Percentiles rank a stretch among this genome's conserved stretches.
phyloP scores from a whole-genome alignment of 1,140 invertebrate species.

The Drosophila truncata region DNA sequence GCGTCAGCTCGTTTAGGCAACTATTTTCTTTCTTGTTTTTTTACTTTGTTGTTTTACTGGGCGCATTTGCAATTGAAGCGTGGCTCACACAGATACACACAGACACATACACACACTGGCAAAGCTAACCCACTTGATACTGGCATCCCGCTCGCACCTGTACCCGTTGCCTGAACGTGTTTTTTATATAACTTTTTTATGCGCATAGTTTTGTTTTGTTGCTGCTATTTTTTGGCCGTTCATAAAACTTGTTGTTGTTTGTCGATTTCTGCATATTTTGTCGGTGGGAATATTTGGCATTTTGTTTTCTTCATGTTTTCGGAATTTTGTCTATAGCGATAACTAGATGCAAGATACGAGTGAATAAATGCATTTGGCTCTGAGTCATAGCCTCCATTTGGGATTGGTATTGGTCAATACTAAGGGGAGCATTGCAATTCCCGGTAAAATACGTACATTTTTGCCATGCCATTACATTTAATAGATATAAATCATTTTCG shows the following conservation, averaged over 20 bases:
- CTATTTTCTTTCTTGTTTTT: slow-evolving; percentile 27
- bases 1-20: neutral
- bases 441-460: slow-evolving; percentile 1
- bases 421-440: slow-evolving; percentile 3
- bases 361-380: slow-evolving; percentile 41
- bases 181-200: slow-evolving; percentile 81
- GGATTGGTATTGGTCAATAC: slow-evolving; percentile 18
- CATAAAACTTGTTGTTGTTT: slow-evolving; percentile 48
- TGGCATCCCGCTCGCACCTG: slow-evolving; percentile 29
- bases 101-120: neutral
- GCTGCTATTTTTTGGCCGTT: slow-evolving; percentile 39
- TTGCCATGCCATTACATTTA: slow-evolving; percentile 12
- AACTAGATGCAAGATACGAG: slow-evolving; percentile 44
- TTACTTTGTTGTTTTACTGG: slow-evolving; percentile 61
- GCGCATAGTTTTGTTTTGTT: slow-evolving; percentile 68
- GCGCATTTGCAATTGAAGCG: slow-evolving; percentile 80
- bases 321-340: slow-evolving; percentile 65
- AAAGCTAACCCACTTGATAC: slow-evolving; percentile 35
- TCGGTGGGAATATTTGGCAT: slow-evolving; percentile 75
- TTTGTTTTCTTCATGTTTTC: slow-evolving; percentile 50
- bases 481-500: slow-evolving; percentile 32
- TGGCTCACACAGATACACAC: slow-evolving; percentile 70
- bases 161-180: slow-evolving; percentile 61
- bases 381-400: slow-evolving; percentile 28
- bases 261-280: slow-evolving; percentile 64